Evolutionary conservation across 2,888 invertebrate genomes (phyloP).

Genomic region (Drosophila barbarae): DNA sequence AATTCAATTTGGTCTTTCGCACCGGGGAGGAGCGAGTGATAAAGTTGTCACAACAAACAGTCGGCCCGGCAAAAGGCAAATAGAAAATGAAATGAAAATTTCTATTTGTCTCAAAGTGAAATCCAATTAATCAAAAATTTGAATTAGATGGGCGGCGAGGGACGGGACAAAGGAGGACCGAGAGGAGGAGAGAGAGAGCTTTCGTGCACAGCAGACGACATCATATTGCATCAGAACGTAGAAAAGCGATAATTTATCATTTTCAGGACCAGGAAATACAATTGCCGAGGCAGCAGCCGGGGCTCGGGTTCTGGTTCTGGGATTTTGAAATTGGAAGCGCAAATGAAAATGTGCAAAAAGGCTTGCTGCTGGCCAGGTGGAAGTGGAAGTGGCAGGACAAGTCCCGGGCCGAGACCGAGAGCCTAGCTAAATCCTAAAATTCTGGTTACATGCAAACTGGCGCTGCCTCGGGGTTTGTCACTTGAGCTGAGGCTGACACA

Average conservation of each 20-base stretch:
- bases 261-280: slow-evolving; percentile 47
- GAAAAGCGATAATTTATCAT: slow-evolving; percentile 69
- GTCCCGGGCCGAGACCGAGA: slow-evolving; percentile 8
- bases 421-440: slow-evolving; percentile 33
- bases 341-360: slow-evolving; percentile 47
- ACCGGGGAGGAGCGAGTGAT: slow-evolving; percentile 8
- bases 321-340: slow-evolving; percentile 45
- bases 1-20: slow-evolving; percentile 57
- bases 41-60: slow-evolving; percentile 66
- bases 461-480: slow-evolving; percentile 41
- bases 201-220: slow-evolving; percentile 49
- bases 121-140: slow-evolving; percentile 69
- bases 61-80: slow-evolving; percentile 36
- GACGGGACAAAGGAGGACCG: not conserved
- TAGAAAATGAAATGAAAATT: slow-evolving; percentile 54
- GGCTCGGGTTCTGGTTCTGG: slow-evolving; percentile 5
- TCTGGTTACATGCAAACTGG: slow-evolving; percentile 41
- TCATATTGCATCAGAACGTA: slow-evolving; percentile 68
- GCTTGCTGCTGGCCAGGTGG: slow-evolving; percentile 37
- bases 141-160: slow-evolving; percentile 30
- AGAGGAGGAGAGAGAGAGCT: slow-evolving; percentile 3
- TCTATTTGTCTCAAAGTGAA: slow-evolving; percentile 62
- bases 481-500: slow-evolving; percentile 46
- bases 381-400: slow-evolving; percentile 16
- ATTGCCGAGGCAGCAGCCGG: slow-evolving; percentile 17